A percentile compares a stretch with the other conserved stretches of the same genome.
Conservation (phyloP, 2,888 invertebrate species). For the Drosophila sordidapex region DNA sequence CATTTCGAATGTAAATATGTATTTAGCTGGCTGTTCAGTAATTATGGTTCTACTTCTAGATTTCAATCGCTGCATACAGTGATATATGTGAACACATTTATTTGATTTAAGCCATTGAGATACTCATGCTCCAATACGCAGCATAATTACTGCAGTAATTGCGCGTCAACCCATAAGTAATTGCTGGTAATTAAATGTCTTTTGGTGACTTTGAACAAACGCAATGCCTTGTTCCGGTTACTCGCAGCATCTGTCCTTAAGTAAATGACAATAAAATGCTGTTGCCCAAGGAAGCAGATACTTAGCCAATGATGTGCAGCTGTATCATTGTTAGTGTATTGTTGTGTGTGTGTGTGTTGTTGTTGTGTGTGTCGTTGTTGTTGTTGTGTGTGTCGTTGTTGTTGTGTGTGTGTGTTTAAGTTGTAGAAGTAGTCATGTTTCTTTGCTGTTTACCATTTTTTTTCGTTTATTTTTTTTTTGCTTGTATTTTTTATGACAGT, state of each 20-base stretch:
- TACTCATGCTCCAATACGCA: background rate
- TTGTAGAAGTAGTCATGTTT: conserved; percentile 21
- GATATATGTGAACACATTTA: background rate
- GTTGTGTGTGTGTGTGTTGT: conserved; percentile 8
- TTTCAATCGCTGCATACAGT: background rate
- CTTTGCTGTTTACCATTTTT: conserved; percentile 4
- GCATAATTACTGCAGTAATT: background rate
- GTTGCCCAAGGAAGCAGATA: conserved; percentile 23
- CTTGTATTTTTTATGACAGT: conserved; percentile 37
- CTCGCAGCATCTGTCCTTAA: conserved; percentile 5
- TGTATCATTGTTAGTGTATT: conserved; percentile 12
- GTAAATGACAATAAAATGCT: conserved; percentile 25
- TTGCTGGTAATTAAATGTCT: conserved; percentile 1
- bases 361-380: background rate
- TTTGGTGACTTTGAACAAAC: background rate
- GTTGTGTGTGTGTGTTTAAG: background rate
- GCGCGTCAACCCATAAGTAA: background rate
- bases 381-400: background rate
- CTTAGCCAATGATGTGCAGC: conserved; percentile 49
- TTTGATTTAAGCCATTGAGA: background rate
- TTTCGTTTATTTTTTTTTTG: conserved; percentile 14
- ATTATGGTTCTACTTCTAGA: background rate
- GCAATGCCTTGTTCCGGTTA: background rate
- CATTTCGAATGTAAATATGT: background rate
- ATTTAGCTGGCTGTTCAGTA: background rate